Base-by-base conservation (phyloP, 1,140 invertebrate species). In the Drosophila teissieri region DNA sequence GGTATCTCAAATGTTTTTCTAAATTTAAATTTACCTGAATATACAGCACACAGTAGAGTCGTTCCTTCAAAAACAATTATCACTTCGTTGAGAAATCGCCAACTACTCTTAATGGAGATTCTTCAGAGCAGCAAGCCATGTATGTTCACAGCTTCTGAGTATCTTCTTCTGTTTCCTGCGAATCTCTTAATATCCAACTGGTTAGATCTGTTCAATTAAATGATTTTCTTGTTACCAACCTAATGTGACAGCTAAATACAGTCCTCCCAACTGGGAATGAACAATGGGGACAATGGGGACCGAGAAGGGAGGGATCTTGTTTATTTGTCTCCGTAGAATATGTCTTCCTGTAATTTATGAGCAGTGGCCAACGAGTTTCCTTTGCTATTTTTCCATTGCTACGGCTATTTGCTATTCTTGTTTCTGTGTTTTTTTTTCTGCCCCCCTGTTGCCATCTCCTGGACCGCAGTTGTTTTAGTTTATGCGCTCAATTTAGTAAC, bases 401-500 rank as follows among this genome's bases (percentile, higher is more conserved):
- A 37, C 49, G 39, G 40, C 37, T 19, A 57, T 64, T 57, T 55
- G 51, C 61, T 27, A 19, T 61, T 78, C 37, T 60, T 52, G 64
- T 65, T 55, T 36, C 49, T 6, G 14, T 14, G 36, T 17, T 10
- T 27, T 58, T 12, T 53, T 40, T 56, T 15, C 53, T 42, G 57
- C n/a, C 39, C 36, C 12, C 34, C 0, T 11, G n/a, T 34, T 57
- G 8, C n/a, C 52, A 54, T 44, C 39, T 61, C 48, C 48, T 65
- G 40, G 14, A 37, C 19, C 56, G 48, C 72, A 80, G 76, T 84
- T 86, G 83, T 76, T 89, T 86, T 86, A 83, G 83, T 88, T 88
- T 88, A 89, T 89, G 84, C 83, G 83, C 79, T 89, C 83, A 88
- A 88, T 88, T 88, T 88, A 76, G 83, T 88, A 88, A 89, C 83